A percentile compares a stretch with the other conserved stretches of the same genome.
phyloP scores from a whole-genome alignment of 2,888 invertebrate species.

The Idaea dimidiata region DNA sequence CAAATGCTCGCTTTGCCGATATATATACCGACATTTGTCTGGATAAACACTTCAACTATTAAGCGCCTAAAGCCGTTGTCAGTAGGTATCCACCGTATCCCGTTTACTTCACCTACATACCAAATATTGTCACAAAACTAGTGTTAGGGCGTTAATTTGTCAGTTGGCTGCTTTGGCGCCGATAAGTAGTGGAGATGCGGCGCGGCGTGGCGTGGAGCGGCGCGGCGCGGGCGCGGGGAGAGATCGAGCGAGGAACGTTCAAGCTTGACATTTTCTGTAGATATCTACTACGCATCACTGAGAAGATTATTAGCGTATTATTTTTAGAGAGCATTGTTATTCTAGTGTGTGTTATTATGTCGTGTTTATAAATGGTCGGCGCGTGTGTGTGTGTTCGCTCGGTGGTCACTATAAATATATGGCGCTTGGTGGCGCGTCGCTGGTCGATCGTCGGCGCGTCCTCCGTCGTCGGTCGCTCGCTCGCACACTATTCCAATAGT shows the following conservation, averaged over 20 bases:
- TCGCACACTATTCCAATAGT: too few relatives aligned
- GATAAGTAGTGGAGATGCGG: not conserved
- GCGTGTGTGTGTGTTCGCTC: constrained; percentile 27
- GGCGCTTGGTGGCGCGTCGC: constrained; percentile 5
- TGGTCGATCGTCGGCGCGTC: not conserved
- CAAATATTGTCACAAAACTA: constrained; percentile 2
- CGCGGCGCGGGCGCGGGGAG: constrained; percentile 3
- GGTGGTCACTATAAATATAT: constrained; percentile 54
- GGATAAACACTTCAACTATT: too few relatives aligned
- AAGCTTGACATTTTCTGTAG: constrained; percentile 18
- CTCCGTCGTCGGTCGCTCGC: not conserved
- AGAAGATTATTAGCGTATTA: constrained; percentile 45
- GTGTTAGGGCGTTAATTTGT: constrained; percentile 12
- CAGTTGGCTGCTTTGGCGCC: constrained; percentile 7
- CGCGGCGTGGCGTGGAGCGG: too few relatives aligned
- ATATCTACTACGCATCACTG: constrained; percentile 31
- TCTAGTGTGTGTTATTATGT: constrained; percentile 34
- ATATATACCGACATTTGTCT: too few relatives aligned
- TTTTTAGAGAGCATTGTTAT: constrained; percentile 47
- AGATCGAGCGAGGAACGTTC: not conserved
- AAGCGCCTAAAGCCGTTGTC: too few relatives aligned
- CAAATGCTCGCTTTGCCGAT: too few relatives aligned
- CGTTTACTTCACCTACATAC: constrained; percentile 11
- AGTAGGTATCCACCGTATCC: too few relatives aligned
- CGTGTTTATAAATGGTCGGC: constrained; percentile 27